Evolutionary conservation across 2,113 vertebrate species (phyloP).

Genomic region (Tenrec ecaudatus): DNA sequence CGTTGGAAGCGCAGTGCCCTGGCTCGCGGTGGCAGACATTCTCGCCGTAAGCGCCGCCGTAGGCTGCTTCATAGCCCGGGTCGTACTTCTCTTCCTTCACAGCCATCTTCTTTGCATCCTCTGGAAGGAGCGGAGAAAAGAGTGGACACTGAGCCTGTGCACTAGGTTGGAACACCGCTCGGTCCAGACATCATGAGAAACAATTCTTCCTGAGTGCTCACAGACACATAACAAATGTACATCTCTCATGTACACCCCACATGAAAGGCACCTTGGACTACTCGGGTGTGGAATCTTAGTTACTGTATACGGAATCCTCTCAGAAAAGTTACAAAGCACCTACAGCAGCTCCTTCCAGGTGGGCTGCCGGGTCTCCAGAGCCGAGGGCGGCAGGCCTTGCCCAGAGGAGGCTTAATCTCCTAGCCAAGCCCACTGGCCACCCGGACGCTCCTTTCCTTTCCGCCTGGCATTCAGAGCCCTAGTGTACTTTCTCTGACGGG

Average conservation of each 20-base stretch:
- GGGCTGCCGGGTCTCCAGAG: background rate
- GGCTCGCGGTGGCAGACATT: constrained; percentile 86
- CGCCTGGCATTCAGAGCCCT: background rate
- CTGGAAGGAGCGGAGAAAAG: constrained; percentile 84
- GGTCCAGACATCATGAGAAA: background rate
- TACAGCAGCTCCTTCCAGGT: background rate
- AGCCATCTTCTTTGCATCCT: constrained; percentile 97
- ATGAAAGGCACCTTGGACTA: background rate
- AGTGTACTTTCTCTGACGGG: background rate
- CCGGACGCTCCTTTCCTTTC: accelerated
- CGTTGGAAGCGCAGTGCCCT: constrained; percentile 88
- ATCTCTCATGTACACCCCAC: background rate
- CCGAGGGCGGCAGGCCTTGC: background rate
- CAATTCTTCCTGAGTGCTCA: background rate
- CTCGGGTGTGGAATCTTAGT: background rate
- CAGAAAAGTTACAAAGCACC: background rate
- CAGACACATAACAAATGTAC: background rate
- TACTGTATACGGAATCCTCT: background rate
- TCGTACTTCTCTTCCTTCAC: constrained; percentile 98
- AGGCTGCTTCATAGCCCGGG: constrained; percentile 96
- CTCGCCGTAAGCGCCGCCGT: constrained; percentile 90
- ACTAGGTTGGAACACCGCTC: background rate
- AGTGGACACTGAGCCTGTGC: background rate
- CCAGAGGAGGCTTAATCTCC: background rate
- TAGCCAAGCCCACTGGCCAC: background rate